Evolutionary conservation across 2,888 invertebrate genomes (phyloP), one percentile per base, ranked within the genome.

Genomic region (Microchrysa polita): DNA sequence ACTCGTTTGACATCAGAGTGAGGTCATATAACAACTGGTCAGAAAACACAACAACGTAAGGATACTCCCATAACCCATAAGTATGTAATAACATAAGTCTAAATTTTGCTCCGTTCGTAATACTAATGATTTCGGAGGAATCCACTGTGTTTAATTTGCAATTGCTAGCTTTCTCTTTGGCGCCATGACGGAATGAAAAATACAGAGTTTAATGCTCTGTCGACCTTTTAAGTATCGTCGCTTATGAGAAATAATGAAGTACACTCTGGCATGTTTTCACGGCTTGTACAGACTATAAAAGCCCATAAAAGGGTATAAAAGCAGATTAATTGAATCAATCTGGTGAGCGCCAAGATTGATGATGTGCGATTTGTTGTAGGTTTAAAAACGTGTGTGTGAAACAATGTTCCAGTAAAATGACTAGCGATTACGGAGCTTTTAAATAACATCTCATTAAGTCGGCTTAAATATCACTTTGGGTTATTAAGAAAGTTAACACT

Each of bases 61-160:
- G 48, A 48, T n/a, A 48, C 48, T 48, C 14, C 14, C 48, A 10
- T n/a, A 48, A 9, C 48, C 22, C 65, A n/a, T n/a, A n/a, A n/a
- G n/a, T n/a, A n/a, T n/a, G n/a, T n/a, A n/a, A n/a, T n/a, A n/a
- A n/a, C n/a, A n/a, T n/a, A n/a, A n/a, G 16, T 42, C 48, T 40
- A 10, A 20, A 2, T 48, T 20, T 48, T 22, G 14, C 65, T 44
- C 23, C 1, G 34, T 69, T 52, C 67, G 67, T 27, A 57, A 57
- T 20, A 69, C 34, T 69, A 57, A 69, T 69, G 69, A 23, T 18
- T 40, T 69, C 55, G 18, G 10, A 57, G 57, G 55, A 42, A 69
- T 69, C 20, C 40, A 57, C 57, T 55, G 57, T 34, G 69, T 69
- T 57, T 69, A 69, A 69, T 69, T 69, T 69, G 69, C 55, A 69